phyloP scores from a whole-genome alignment of 2,888 invertebrate species.

The Pecten maximus region DNA sequence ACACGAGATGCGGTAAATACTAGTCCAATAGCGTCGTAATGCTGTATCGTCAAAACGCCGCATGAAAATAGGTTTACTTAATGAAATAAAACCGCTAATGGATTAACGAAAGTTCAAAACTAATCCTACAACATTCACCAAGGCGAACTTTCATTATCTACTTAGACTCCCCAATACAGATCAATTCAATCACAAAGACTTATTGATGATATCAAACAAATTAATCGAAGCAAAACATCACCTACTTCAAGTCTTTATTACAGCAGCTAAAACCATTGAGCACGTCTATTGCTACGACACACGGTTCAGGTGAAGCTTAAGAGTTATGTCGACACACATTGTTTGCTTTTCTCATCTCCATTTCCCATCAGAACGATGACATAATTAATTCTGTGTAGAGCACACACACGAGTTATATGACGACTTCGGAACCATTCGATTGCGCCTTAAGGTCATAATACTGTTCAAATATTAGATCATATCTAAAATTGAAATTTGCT shows the following conservation, averaged over 20 bases:
- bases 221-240: background rate
- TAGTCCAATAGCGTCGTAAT: background rate
- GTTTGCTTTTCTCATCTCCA: background rate
- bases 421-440: background rate
- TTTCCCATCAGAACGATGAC: background rate
- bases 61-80: background rate
- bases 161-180: background rate
- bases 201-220: background rate
- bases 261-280: background rate
- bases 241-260: background rate
- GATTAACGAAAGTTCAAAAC: background rate
- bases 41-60: background rate
- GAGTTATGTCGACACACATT: background rate
- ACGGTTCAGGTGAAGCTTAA: background rate
- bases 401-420: background rate
- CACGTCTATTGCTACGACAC: background rate
- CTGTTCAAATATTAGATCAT: background rate
- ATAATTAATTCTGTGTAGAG: background rate
- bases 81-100: background rate
- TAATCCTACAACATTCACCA: background rate
- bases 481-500: background rate
- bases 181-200: background rate
- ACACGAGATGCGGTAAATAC: background rate
- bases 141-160: background rate
- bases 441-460: background rate